Base-by-base conservation (phyloP, 2,888 invertebrate genomes). In the Allacma fusca region DNA sequence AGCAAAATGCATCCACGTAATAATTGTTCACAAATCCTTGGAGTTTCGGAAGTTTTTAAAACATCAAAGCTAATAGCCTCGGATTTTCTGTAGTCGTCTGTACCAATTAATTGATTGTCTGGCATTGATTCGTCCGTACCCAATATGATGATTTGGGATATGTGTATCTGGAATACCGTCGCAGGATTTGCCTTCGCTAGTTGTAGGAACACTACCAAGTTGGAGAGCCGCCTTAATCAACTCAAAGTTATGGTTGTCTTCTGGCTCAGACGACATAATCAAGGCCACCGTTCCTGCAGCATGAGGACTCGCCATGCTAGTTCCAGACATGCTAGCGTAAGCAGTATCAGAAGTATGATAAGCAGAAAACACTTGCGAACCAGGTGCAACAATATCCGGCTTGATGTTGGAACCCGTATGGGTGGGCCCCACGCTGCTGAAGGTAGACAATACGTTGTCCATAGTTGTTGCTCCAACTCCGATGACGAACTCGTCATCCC, bases 301-400 rank as follows among this genome's bases (percentile, higher is more conserved):
- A 59, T 79, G 78, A 1, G 80, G 79, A 44, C 74, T 65, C 0
- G 71, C 34, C 78, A 77, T 76, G 19, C 72, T 68, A 0, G 79
- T 77, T 16, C 78, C 76, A 19, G 75, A 70, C 75, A 74, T 65
- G 44, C 28, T 16, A 12, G 57, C 74, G 23, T 78, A 75, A 0
- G 23, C 69, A 19, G 29, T 40, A 44, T 80, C 80, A n/a, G 44
- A 68, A 0, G 43, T 69, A n/a, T 76, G 19, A 16, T 50, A 69
- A 9, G 80, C 78, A n/a, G 78, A 78, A 0, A 64, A 28, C 24
- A 80, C 72, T 24, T 80, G 34, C 1, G 71, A 65, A 0, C 80
- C 80, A n/a, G 78, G 80, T 1, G 62, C 62, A 67, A 67, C 76
- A 1, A 80, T n/a, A 26, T 80, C 78, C 0, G 80, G 80, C 65